phyloP scores from a whole-genome alignment of 2,797 vertebrate species.

The Peromyscus melanophrys region DNA sequence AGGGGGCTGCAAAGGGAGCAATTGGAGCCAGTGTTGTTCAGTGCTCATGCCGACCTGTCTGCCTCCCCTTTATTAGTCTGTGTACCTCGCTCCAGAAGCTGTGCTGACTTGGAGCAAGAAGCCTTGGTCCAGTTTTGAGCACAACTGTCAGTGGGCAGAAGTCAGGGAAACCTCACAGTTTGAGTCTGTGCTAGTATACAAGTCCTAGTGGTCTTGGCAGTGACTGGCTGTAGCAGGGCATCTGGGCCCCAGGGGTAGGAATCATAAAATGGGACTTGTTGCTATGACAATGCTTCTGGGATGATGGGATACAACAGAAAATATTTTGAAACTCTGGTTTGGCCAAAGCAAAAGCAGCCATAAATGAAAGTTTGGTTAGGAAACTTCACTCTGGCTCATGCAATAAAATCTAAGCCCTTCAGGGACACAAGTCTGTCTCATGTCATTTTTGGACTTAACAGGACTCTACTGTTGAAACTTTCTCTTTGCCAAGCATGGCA shows the following conservation, averaged over 20 bases:
- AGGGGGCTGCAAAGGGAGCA: background rate
- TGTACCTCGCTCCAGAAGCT: background rate
- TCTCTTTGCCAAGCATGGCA: background rate
- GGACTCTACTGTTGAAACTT: background rate
- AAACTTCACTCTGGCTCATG: background rate
- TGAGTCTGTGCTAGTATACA: too few species aligned
- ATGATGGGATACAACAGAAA: background rate
- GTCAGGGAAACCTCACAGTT: background rate
- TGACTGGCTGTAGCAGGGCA: background rate
- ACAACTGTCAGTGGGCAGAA: background rate
- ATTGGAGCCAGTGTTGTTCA: accelerated
- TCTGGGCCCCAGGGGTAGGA: background rate
- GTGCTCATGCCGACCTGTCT: accelerated
- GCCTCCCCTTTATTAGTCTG: too few species aligned
- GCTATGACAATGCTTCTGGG: background rate
- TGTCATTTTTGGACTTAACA: background rate
- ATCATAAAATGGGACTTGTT: background rate
- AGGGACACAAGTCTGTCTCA: background rate
- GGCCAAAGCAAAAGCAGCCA: background rate
- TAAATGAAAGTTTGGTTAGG: background rate
- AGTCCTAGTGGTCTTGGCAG: background rate
- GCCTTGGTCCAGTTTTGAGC: background rate
- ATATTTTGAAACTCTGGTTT: background rate
- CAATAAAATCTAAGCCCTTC: background rate
- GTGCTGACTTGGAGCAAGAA: background rate